These are phyloP conservation scores for Oopsacas minuta DNA, from an alignment of 37 sponge, comb jelly and placozoan species.

Conservation along the genomic window DNA sequence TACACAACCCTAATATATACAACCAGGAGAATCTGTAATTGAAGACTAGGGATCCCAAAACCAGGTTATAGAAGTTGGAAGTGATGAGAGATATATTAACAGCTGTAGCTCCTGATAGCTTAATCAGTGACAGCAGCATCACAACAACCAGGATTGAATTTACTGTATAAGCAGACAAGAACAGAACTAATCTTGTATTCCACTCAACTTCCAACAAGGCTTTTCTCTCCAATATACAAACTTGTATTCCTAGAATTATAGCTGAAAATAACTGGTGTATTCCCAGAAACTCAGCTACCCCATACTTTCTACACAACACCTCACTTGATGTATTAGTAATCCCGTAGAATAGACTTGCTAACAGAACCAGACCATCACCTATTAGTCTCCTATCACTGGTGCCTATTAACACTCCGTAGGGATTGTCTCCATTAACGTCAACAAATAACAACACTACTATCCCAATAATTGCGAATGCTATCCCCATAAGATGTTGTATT, in stretches of 20 bases:
- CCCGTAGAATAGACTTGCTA: constrained; percentile 50
- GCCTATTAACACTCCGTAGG: background rate
- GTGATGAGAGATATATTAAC: constrained; percentile 75
- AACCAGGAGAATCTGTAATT: constrained; percentile 39
- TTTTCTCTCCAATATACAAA: constrained; percentile 37
- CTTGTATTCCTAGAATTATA: constrained; percentile 52
- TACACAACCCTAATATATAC: background rate
- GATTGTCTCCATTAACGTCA: constrained; percentile 24
- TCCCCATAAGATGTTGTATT: constrained; percentile 56
- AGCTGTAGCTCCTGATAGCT: constrained; percentile 54
- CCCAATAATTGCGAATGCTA: constrained; percentile 51
- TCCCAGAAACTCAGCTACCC: constrained; percentile 52
- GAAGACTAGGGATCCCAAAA: constrained; percentile 65
- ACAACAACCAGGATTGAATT: constrained; percentile 42
- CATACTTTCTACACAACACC: constrained; percentile 57
- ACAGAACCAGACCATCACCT: constrained; percentile 54
- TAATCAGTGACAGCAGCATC: constrained; percentile 40
- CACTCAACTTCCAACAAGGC: constrained; percentile 23
- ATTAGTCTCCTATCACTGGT: background rate
- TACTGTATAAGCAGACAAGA: constrained; percentile 38
- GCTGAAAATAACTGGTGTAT: constrained; percentile 50
- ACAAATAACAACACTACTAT: constrained; percentile 48
- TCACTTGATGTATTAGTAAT: constrained; percentile 65
- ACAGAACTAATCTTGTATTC: constrained; percentile 22
- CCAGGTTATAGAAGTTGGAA: constrained; percentile 58